Evolutionary conservation across 2,888 invertebrate species (phyloP).

Genomic region (Limnephilus marmoratus): DNA sequence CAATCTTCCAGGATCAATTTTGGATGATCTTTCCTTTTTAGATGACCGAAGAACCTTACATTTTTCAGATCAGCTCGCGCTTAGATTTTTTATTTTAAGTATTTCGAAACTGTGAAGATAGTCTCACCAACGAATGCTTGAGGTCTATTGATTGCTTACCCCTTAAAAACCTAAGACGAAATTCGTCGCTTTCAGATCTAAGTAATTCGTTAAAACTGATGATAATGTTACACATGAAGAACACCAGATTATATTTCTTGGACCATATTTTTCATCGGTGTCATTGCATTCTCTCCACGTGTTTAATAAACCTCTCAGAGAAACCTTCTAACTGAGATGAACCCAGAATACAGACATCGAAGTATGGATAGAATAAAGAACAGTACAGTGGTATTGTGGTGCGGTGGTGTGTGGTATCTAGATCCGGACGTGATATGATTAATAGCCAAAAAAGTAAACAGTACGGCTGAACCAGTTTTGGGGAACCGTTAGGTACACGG

Average conservation of each 20-base stretch:
- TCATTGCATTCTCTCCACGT: neutral
- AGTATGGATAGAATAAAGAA: neutral
- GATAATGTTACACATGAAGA: neutral
- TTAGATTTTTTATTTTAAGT: too few species aligned
- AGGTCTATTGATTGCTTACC: neutral
- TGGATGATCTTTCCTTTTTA: neutral
- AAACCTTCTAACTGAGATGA: neutral
- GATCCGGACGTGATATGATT: conserved; percentile 40
- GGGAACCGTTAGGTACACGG: conserved; percentile 28
- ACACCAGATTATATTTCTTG: neutral
- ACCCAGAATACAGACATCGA: neutral
- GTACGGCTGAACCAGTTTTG: conserved; percentile 36
- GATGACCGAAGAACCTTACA: too few species aligned
- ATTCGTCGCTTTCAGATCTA: neutral
- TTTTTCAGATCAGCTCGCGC: too few species aligned
- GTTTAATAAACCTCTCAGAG: neutral
- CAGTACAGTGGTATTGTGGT: neutral
- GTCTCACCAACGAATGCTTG: too few species aligned
- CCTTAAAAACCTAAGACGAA: neutral
- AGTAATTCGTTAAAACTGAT: neutral
- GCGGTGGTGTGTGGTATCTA: conserved; percentile 12
- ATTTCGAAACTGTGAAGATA: neutral
- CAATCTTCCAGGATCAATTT: neutral
- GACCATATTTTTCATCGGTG: neutral
- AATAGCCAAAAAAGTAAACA: conserved; percentile 42